These are phyloP conservation scores for Eurystomus glaucurus DNA, from an alignment of 2,797 vertebrate genomes.

Conservation along the genomic window DNA sequence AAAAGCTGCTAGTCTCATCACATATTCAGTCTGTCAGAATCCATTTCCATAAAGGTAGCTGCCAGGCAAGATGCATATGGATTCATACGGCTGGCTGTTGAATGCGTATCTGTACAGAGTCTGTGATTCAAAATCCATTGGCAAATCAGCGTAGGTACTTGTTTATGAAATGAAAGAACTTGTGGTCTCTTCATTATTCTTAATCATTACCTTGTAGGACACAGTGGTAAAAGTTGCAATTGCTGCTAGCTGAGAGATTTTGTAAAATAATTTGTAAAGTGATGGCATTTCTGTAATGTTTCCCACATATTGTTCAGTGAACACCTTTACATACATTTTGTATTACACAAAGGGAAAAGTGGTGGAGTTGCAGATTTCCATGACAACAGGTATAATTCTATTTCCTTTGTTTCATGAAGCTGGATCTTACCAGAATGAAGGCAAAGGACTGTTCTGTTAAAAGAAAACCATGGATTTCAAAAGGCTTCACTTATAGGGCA, in stretches of 20 bases:
- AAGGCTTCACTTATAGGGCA: background rate
- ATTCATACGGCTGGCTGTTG: background rate
- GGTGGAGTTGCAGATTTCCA: background rate
- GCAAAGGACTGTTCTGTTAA: conserved; percentile 7
- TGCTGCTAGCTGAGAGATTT: background rate
- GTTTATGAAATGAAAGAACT: background rate
- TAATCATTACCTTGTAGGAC: background rate
- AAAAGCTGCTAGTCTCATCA: conserved; percentile 34
- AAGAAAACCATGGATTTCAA: background rate
- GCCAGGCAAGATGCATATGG: conserved; percentile 21
- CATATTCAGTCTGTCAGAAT: conserved; percentile 43
- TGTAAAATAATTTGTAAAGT: background rate
- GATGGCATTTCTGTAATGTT: background rate
- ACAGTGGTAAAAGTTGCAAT: background rate
- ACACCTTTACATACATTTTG: conserved; percentile 3
- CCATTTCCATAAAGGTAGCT: conserved; percentile 51
- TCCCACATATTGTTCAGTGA: background rate
- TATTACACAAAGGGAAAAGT: background rate
- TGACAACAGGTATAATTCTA: conserved; percentile 33
- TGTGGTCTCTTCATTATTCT: background rate
- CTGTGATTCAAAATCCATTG: conserved; percentile 17
- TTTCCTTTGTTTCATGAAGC: conserved; percentile 30
- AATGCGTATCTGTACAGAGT: background rate
- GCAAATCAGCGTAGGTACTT: background rate
- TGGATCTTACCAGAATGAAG: background rate